Evolutionary conservation across 2,888 invertebrate species (phyloP), one percentile per base, ranked within the genome.

Genomic region (Lasioglossum figueresi): DNA sequence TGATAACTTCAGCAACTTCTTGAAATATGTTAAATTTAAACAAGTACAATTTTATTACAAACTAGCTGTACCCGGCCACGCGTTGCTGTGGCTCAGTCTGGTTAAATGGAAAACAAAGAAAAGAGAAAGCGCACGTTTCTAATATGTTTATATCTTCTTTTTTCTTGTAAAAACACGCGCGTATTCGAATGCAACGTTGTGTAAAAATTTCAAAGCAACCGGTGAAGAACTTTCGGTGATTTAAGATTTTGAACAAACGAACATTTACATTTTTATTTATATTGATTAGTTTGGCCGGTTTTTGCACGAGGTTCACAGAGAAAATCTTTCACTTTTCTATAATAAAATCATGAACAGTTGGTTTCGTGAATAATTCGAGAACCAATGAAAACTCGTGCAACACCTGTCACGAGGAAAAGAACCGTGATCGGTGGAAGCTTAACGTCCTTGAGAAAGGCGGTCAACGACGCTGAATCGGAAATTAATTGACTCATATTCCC

Each of bases 381-480:
- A 16, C 8, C 59, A 59, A 75, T 59, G 56, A 59, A 34, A 27
- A 14, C 37, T 74, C 66, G 16, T 19, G 34, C 16, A 14, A 12
- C 14, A 23, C n/a, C 37, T 34, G 40, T 40, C 31, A 6, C 27
- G 6, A 23, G 37, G 82, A 19, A 72, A 68, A 34, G n/a, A 45
- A n/a, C 59, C 48, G 70, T 52, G 59, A 63, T 19, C n/a, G 66
- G 40, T 23, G 43, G 4, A 66, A 66, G 75, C 63, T 77, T 23
- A 73, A 78, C 70, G 74, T 73, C 45, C 83, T 73, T 73, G 74
- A 76, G 74, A 84, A 87, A 87, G 31, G 79, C 82, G 87, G 87
- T 87, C 87, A 87, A 87, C 82, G 82, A 63, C 77, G 81, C 68
- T 84, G 87, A 82, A 87, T 80, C 63, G 87, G 73, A 82, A 87